A percentile compares a stretch with the other conserved stretches of the same genome.
These are phyloP conservation scores for Fulica atra DNA, from an alignment of 2,113 vertebrate species.

Conservation along the genomic window DNA sequence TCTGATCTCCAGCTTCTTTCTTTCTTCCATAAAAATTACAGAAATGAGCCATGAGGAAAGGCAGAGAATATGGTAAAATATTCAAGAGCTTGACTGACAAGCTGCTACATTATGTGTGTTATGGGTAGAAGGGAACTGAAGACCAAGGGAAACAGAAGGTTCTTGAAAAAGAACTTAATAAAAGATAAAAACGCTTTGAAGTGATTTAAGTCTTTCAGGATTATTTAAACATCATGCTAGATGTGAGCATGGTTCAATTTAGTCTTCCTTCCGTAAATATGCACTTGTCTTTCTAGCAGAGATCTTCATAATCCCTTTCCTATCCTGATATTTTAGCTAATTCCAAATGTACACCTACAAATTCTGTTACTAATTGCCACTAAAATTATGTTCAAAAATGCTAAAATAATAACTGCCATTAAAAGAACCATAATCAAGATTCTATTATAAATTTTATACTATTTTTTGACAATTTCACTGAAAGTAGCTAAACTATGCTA, in stretches of 20 bases:
- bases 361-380: neutral
- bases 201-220: conserved; percentile 26
- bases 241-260: neutral
- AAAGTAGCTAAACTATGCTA: neutral
- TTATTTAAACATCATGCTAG: neutral
- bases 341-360: neutral
- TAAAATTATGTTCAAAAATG: neutral
- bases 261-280: neutral
- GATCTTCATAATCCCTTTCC: neutral
- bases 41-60: neutral
- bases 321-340: neutral
- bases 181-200: conserved; percentile 37
- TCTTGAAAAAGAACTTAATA: conserved; percentile 1
- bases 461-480: neutral
- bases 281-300: neutral
- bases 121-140: neutral
- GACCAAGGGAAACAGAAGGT: neutral
- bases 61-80: neutral
- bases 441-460: neutral
- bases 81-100: neutral
- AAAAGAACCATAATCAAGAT: neutral
- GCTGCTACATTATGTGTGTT: neutral
- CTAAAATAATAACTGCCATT: neutral
- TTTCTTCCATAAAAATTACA: neutral
- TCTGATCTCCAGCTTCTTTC: neutral